Evolutionary conservation across 2,888 invertebrate genomes (phyloP).

Genomic region (Salticus scenicus): DNA sequence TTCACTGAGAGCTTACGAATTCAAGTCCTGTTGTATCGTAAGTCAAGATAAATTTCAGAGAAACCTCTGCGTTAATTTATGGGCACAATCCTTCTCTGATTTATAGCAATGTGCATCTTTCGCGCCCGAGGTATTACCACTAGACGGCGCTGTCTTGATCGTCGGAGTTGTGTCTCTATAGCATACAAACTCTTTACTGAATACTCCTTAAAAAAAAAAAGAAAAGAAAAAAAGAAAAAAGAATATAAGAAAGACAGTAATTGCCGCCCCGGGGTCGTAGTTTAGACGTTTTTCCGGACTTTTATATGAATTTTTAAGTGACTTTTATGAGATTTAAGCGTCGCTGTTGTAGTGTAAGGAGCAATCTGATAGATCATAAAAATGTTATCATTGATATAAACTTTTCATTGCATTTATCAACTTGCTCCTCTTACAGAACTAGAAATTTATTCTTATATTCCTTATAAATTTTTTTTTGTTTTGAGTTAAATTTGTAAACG

Average conservation of each 20-base stretch:
- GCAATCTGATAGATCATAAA: background rate
- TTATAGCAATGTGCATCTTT: conserved; percentile 41
- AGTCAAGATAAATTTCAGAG: conserved; percentile 62
- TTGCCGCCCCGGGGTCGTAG: conserved; percentile 54
- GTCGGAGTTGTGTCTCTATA: conserved; percentile 43
- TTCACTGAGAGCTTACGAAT: background rate
- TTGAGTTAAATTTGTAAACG: no score
- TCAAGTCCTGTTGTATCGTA: conserved; percentile 14
- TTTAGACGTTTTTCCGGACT: conserved; percentile 63
- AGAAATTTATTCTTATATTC: no score
- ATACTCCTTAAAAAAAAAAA: conserved; percentile 61
- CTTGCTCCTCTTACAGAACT: no score
- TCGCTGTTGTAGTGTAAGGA: background rate
- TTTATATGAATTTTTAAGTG: conserved; percentile 59
- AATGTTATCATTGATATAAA: background rate
- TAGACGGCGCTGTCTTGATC: conserved; percentile 58
- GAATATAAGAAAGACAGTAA: conserved; percentile 66
- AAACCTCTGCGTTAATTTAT: conserved; percentile 65
- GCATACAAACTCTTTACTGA: conserved; percentile 48
- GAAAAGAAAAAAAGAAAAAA: no score
- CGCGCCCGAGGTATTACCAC: conserved; percentile 31
- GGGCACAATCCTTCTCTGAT: conserved; percentile 59
- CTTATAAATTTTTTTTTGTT: no score
- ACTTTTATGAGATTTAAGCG: background rate
- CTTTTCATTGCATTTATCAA: no score